Evolutionary conservation across 2,888 invertebrate genomes (phyloP), one percentile per base, ranked within the genome.

Genomic region (Beris morrisii): DNA sequence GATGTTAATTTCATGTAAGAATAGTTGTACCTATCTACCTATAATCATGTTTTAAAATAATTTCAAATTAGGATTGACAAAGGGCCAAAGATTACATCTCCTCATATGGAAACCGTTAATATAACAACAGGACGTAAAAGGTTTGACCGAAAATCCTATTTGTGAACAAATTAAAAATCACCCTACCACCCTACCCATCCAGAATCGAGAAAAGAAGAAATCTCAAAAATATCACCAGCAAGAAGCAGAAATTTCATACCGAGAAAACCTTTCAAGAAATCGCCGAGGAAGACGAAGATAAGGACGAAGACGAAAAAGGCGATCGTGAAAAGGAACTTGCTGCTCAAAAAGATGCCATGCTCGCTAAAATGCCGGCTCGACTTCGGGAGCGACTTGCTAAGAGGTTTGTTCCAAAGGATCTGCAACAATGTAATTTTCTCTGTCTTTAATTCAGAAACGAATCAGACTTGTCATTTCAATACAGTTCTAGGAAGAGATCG

Each of bases 331-430:
- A 46, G 46, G 46, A 46, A 2, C 44, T 44, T 44, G 50, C 7
- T 13, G 22, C 12, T 9, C 5, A 12, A 6, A 5, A 28, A 53
- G 57, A 13, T 28, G 11, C 45, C 12, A 54, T 64, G 53, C 15
- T 63, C 7, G 45, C 55, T 12, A 44, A 30, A 45, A 52, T 68
- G 63, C 68, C 68, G 32, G 13, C 50, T 13, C 55, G 44, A 32
- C 50, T 68, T 32, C 32, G 46, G 15, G 43, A 61, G 56, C 28
- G 65, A 4, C 22, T 66, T 11, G n/a, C 50, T 12, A 30, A 32
- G 43, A 52, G 45, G n/a, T 50, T 50, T 50, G 1, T 48, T 5
- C 48, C 48, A 9, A 59, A 48, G 22, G 50, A 50, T 11, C 28
- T n/a, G 9, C 48, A 13, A 32, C 3, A 59, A 59, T 59, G 59